Conservation (phyloP, 2,113 vertebrate species). For the Falco punctatus region DNA sequence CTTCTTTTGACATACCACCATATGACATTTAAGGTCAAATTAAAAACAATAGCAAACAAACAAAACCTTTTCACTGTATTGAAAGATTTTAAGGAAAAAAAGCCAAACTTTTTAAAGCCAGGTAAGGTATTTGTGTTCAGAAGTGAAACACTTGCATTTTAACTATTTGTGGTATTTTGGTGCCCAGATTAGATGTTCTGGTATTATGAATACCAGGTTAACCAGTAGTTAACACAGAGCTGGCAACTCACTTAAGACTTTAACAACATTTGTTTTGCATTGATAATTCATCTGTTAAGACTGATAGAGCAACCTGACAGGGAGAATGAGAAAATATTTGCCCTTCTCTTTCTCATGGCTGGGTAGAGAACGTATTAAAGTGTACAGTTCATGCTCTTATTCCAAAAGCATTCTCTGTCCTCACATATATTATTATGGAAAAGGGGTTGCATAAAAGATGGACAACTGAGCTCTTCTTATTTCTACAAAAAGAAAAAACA, state of each 20-base stretch:
- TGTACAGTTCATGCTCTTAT: not conserved
- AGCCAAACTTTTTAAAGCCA: not conserved
- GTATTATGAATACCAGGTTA: not conserved
- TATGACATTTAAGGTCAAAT: slow-evolving; percentile 60
- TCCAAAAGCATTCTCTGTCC: not conserved
- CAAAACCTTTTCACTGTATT: not conserved
- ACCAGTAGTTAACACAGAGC: not conserved
- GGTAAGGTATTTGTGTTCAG: not conserved
- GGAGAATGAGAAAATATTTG: not conserved
- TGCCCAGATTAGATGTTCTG: not conserved
- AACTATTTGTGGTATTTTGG: not conserved
- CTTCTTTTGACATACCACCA: slow-evolving; percentile 46
- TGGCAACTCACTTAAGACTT: not conserved
- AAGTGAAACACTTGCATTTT: not conserved
- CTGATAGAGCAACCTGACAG: not conserved
- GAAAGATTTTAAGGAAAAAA: not conserved
- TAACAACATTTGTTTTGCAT: not conserved
- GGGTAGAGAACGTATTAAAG: not conserved
- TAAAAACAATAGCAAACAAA: slow-evolving; percentile 9
- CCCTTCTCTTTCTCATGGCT: not conserved
- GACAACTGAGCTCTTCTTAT: not conserved
- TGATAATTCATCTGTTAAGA: not conserved
- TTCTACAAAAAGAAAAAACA: not conserved
- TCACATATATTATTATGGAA: not conserved
- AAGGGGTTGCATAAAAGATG: fast-evolving